Conservation (phyloP, 2,113 vertebrate genomes). For the Thalassarche chlororhynchos region DNA sequence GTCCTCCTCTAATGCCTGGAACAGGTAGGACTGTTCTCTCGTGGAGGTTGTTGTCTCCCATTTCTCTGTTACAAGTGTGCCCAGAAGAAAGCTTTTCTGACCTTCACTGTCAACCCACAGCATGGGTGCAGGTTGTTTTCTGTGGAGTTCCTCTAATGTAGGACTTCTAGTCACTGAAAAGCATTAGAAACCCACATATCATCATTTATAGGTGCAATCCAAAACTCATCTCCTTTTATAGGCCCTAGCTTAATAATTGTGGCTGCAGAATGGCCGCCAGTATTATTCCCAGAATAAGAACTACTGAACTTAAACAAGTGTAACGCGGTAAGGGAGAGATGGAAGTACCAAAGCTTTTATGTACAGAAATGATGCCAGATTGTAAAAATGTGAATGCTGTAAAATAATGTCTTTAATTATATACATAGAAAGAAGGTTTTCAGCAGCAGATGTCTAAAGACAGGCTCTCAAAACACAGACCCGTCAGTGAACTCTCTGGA, state of each 20-base stretch:
- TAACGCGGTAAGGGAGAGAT: constrained; percentile 29
- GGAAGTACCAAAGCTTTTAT: constrained; percentile 50
- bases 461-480: neutral
- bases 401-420: constrained; percentile 68
- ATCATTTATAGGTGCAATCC: constrained; percentile 59
- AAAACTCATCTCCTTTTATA: constrained; percentile 67
- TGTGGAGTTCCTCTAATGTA: neutral
- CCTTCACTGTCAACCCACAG: neutral
- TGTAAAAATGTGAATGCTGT: constrained; percentile 57
- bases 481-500: neutral
- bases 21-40: neutral
- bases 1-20: neutral
- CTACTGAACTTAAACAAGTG: constrained; percentile 42
- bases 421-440: constrained; percentile 4
- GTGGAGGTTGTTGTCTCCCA: neutral
- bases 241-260: constrained; percentile 61
- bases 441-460: constrained; percentile 31
- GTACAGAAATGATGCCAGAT: constrained; percentile 46
- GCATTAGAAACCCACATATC: constrained; percentile 42
- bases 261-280: constrained; percentile 15
- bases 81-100: neutral
- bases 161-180: constrained; percentile 3
- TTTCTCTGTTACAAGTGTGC: neutral
- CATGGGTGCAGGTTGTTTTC: neutral
- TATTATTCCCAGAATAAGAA: constrained; percentile 59